A percentile compares a stretch with the other conserved stretches of the same genome.
These are phyloP conservation scores for Zygothrica quintamaculata DNA, from an alignment of 2,888 invertebrate species.

Conservation along the genomic window DNA sequence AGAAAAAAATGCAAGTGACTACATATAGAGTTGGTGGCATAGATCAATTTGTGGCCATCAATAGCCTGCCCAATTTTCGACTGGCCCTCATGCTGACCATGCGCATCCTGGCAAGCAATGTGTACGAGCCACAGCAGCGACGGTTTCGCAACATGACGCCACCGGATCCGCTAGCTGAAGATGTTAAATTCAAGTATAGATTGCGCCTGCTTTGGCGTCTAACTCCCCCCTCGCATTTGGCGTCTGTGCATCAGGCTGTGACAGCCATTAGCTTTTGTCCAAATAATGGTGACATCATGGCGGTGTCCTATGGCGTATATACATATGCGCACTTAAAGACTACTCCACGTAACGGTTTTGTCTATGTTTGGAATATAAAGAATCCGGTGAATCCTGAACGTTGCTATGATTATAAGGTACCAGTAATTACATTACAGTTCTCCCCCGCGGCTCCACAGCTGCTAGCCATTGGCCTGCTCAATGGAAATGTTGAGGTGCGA, in stretches of 20 bases:
- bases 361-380: slow-evolving; percentile 92
- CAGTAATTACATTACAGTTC: slow-evolving; percentile 90
- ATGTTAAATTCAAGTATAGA: slow-evolving; percentile 88
- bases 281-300: slow-evolving; percentile 89
- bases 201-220: slow-evolving; percentile 88
- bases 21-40: slow-evolving; percentile 80
- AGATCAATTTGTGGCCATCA: slow-evolving; percentile 75
- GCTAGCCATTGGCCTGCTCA: slow-evolving; percentile 90
- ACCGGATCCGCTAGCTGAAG: slow-evolving; percentile 87
- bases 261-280: slow-evolving; percentile 88
- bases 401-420: slow-evolving; percentile 87
- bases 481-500: slow-evolving; percentile 89
- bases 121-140: slow-evolving; percentile 88
- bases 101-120: slow-evolving; percentile 89
- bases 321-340: slow-evolving; percentile 84
- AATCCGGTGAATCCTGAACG: slow-evolving; percentile 92
- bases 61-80: slow-evolving; percentile 84
- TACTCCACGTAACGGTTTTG: slow-evolving; percentile 87
- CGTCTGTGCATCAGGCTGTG: slow-evolving; percentile 86
- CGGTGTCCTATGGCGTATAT: slow-evolving; percentile 90
- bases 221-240: slow-evolving; percentile 76
- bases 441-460: slow-evolving; percentile 89
- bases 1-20: slow-evolving; percentile 84
- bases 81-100: slow-evolving; percentile 88
- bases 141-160: slow-evolving; percentile 88